phyloP scores from a whole-genome alignment of 2,797 vertebrate genomes.

The Eremophila alpestris region DNA sequence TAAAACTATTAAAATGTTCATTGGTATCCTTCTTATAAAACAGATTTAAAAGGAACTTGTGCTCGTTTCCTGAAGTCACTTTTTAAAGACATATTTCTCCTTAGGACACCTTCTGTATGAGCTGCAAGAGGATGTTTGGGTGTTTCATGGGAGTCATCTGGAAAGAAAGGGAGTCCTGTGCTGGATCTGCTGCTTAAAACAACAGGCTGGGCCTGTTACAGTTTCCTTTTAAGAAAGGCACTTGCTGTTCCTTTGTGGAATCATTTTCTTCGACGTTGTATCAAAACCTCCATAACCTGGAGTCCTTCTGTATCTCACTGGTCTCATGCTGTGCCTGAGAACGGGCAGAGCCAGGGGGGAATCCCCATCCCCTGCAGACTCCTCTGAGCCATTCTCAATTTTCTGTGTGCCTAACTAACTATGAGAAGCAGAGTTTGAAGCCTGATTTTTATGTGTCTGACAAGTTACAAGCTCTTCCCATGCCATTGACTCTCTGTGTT shows the following conservation, averaged over 20 bases:
- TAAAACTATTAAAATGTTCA: conserved; percentile 56
- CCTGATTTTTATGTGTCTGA: neutral
- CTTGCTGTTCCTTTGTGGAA: conserved; percentile 38
- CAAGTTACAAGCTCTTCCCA: neutral
- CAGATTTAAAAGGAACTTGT: conserved; percentile 16
- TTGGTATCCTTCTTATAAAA: conserved; percentile 62
- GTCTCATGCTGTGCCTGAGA: neutral
- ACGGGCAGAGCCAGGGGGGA: neutral
- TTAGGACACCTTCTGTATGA: neutral
- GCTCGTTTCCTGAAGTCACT: conserved; percentile 5
- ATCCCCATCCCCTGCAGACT: neutral
- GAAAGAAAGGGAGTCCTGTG: conserved; percentile 16
- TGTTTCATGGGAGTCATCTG: neutral
- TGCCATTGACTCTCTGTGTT: neutral
- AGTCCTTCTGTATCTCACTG: neutral
- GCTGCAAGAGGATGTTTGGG: neutral
- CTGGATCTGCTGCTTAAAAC: neutral
- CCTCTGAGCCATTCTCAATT: rapidly evolving
- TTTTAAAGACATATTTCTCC: neutral
- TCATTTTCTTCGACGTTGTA: neutral
- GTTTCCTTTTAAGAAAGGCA: conserved; percentile 25
- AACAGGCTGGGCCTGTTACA: neutral
- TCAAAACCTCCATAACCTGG: neutral
- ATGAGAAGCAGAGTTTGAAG: neutral
- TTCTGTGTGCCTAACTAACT: neutral